phyloP scores from a whole-genome alignment of 2,113 vertebrate species.

The Pleuronectes platessa region DNA sequence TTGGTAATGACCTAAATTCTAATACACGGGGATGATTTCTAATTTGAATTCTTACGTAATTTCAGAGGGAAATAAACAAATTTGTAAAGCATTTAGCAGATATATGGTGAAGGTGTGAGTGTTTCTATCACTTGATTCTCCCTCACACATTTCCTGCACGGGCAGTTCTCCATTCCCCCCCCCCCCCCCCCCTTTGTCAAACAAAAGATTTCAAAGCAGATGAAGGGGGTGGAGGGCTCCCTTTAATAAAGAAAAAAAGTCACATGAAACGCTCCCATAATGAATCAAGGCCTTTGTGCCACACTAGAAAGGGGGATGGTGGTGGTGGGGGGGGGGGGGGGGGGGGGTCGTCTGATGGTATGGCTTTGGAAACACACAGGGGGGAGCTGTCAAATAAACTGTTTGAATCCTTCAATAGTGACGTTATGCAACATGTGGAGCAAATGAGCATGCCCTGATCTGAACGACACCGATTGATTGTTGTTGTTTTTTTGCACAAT shows the following conservation, averaged over 20 bases:
- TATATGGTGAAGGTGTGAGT: neutral
- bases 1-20: neutral
- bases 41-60: neutral
- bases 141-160: constrained; percentile 43
- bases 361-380: constrained; percentile 47
- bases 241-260: constrained; percentile 62
- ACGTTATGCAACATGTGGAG: constrained; percentile 56
- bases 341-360: constrained; percentile 44
- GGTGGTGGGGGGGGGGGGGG: constrained; percentile 9
- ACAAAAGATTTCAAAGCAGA: constrained; percentile 63
- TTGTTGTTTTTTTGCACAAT: constrained; percentile 1
- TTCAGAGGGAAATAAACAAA: neutral
- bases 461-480: constrained; percentile 44
- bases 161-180: constrained; percentile 43
- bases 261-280: constrained; percentile 58
- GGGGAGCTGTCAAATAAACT: constrained; percentile 38
- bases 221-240: constrained; percentile 44
- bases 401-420: constrained; percentile 18
- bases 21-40: neutral
- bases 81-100: neutral
- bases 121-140: constrained; percentile 24
- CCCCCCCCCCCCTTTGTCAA: constrained; percentile 33
- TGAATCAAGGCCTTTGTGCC: constrained; percentile 78
- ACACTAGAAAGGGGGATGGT: constrained; percentile 27
- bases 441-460: constrained; percentile 5